These are phyloP conservation scores for Drosophila tristis DNA, from an alignment of 1,140 invertebrate species.

Conservation along the genomic window DNA sequence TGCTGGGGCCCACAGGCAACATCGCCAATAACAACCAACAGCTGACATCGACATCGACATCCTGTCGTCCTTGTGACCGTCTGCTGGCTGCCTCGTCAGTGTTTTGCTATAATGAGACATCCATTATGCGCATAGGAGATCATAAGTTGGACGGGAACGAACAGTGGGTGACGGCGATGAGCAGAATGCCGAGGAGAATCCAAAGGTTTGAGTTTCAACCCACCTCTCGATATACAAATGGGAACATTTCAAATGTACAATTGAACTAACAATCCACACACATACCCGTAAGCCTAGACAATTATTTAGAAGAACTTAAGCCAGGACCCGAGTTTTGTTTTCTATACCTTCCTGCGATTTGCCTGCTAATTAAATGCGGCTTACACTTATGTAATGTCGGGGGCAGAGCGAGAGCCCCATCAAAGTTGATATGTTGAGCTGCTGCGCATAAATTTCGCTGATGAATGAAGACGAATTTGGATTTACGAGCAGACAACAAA, in stretches of 20 bases:
- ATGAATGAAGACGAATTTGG: constrained; percentile 27
- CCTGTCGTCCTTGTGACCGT: not conserved
- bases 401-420: constrained; percentile 3
- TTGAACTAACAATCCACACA: constrained; percentile 51
- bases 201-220: constrained; percentile 58
- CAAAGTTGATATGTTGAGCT: constrained; percentile 28
- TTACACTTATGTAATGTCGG: constrained; percentile 28
- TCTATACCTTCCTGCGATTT: constrained; percentile 10
- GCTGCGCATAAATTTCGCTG: constrained; percentile 19
- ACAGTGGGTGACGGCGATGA: not conserved
- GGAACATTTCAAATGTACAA: constrained; percentile 72
- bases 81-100: not conserved
- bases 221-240: constrained; percentile 72
- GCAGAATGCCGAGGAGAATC: constrained; percentile 17
- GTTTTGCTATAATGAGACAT: constrained; percentile 5
- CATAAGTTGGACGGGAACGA: too few relatives aligned
- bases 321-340: too few relatives aligned
- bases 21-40: too few relatives aligned
- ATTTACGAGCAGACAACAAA: constrained; percentile 29
- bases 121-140: too few relatives aligned
- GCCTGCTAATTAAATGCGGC: constrained; percentile 17
- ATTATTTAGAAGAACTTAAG: constrained; percentile 26
- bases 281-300: constrained; percentile 19
- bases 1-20: too few relatives aligned
- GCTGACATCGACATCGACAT: too few relatives aligned